A percentile compares a stretch with the other conserved stretches of the same genome.
Conservation (phyloP, 2,113 vertebrate genomes). For the Gnathochromis pfefferi region DNA sequence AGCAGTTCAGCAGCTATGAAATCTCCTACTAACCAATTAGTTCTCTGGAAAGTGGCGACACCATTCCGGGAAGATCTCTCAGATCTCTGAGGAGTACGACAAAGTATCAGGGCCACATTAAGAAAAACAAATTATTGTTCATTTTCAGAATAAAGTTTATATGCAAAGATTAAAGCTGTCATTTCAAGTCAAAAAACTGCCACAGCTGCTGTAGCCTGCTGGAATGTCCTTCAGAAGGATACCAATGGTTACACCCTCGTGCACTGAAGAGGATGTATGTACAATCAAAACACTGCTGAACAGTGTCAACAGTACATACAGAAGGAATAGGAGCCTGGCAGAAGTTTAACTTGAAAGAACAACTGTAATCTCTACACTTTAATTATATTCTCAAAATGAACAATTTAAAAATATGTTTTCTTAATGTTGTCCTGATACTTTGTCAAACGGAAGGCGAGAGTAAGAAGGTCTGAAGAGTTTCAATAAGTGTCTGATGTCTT, state of each 20-base stretch:
- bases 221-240: not conserved
- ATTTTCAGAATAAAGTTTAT: not conserved
- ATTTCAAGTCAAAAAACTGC: not conserved
- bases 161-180: not conserved
- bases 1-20: not conserved
- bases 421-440: not conserved
- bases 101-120: fast-evolving
- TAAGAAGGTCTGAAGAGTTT: not conserved
- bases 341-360: not conserved
- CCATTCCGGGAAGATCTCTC: fast-evolving
- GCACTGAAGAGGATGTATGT: fast-evolving
- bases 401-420: not conserved
- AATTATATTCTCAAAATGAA: not conserved
- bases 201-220: fast-evolving
- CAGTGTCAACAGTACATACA: fast-evolving
- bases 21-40: not conserved
- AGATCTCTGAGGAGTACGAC: not conserved
- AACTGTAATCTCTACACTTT: not conserved
- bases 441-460: not conserved
- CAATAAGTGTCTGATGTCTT: not conserved
- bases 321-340: not conserved
- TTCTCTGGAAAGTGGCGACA: not conserved
- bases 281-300: not conserved
- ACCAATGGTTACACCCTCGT: fast-evolving
- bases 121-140: not conserved